Evolutionary conservation across 2,113 vertebrate genomes (phyloP).

Genomic region (Dasypus novemcinctus): DNA sequence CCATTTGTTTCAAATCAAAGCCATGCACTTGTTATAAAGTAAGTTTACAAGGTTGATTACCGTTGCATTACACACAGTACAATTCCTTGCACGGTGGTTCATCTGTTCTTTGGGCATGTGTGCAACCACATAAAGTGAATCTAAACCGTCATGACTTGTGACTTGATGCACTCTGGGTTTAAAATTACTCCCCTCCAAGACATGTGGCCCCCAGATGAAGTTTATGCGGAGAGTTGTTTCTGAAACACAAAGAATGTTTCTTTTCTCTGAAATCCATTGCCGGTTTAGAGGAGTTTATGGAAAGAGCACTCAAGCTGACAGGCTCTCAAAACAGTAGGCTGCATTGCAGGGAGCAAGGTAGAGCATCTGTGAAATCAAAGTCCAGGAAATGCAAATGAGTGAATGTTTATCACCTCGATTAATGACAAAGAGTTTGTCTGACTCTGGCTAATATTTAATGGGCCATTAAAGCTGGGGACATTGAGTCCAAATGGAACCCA

Average conservation of each 20-base stretch:
- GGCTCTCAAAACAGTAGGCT: not conserved
- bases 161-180: not conserved
- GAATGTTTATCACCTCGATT: not conserved
- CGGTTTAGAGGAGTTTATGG: constrained; percentile 24
- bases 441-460: not conserved
- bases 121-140: not conserved
- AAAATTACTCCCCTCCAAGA: not conserved
- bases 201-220: not conserved
- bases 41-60: not conserved
- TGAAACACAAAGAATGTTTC: not conserved
- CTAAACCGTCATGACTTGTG: not conserved
- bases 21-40: not conserved
- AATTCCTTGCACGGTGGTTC: not conserved
- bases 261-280: constrained; percentile 29
- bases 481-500: too few species aligned
- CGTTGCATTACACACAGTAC: not conserved
- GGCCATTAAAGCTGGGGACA: not conserved
- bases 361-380: constrained; percentile 20
- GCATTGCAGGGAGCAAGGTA: not conserved
- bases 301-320: not conserved
- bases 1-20: constrained; percentile 49
- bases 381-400: not conserved
- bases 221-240: not conserved
- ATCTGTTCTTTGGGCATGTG: not conserved
- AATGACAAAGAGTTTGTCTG: not conserved